Evolutionary conservation across 2,888 invertebrate species (phyloP).

Genomic region (Trilocha varians): DNA sequence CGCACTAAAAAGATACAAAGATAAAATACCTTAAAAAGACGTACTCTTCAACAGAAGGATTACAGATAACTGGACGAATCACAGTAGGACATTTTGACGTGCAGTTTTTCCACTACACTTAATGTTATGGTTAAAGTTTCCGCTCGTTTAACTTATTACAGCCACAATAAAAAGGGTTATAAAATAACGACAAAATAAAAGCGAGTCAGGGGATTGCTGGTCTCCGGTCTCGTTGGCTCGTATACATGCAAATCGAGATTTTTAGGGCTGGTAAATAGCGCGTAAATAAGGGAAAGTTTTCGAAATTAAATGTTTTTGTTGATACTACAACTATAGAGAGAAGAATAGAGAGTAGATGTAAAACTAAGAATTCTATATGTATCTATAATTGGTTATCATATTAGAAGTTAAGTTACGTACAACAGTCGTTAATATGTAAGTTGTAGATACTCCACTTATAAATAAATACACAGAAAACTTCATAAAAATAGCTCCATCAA

Average conservation of each 20-base stretch:
- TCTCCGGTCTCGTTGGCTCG: slow-evolving; percentile 23
- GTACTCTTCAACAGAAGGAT: slow-evolving; percentile 3
- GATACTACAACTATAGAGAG: not conserved
- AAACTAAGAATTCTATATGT: not conserved
- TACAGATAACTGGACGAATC: slow-evolving; percentile 21
- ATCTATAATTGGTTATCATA: too few species aligned
- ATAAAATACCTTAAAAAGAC: slow-evolving; percentile 9
- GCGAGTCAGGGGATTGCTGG: slow-evolving; percentile 25
- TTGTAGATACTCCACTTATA: too few species aligned
- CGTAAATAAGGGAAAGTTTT: slow-evolving; percentile 13
- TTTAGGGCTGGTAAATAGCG: slow-evolving; percentile 24
- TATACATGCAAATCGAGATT: slow-evolving; percentile 46
- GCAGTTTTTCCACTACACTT: slow-evolving; percentile 33
- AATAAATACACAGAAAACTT: too few species aligned
- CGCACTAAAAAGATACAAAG: not conserved
- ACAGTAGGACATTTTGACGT: slow-evolving; percentile 15
- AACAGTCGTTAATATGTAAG: too few species aligned
- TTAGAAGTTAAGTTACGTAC: too few species aligned
- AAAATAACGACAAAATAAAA: slow-evolving; percentile 41
- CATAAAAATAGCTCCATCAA: too few species aligned
- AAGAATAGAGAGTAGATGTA: not conserved
- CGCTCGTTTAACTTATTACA: slow-evolving; percentile 39
- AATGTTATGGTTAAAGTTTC: slow-evolving; percentile 39
- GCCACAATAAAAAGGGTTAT: slow-evolving; percentile 39
- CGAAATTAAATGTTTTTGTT: not conserved